These are phyloP conservation scores for Lepidurus arcticus DNA, from an alignment of 1,140 invertebrate species.

Conservation along the genomic window DNA sequence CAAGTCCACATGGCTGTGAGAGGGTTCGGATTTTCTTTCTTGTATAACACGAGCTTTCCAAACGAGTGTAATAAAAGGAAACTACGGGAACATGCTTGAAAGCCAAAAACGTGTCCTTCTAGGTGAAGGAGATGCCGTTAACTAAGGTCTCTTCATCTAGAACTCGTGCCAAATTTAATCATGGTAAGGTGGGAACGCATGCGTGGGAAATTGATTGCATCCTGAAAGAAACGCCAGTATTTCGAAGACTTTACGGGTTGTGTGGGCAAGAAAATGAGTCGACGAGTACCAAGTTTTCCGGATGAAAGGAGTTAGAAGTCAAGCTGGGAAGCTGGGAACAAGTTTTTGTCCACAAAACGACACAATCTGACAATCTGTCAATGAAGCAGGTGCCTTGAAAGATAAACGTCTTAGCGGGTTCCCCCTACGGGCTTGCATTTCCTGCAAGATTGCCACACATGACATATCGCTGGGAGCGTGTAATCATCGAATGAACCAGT, in stretches of 20 bases:
- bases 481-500: background rate
- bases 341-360: background rate
- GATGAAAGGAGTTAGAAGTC: slow-evolving; percentile 5
- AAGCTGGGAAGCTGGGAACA: background rate
- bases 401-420: background rate
- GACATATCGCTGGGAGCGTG: background rate
- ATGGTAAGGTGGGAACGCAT: slow-evolving; percentile 8
- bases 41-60: background rate
- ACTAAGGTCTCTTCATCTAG: slow-evolving; percentile 11
- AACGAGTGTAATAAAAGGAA: background rate
- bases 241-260: background rate
- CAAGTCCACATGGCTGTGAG: background rate
- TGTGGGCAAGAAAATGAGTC: background rate
- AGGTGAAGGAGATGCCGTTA: background rate
- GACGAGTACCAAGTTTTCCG: slow-evolving; percentile 6
- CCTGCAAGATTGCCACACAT: background rate
- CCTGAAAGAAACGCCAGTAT: background rate
- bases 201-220: slow-evolving; percentile 18
- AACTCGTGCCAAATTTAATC: slow-evolving; percentile 22
- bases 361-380: slow-evolving; percentile 10
- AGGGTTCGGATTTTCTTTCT: background rate
- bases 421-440: background rate
- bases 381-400: slow-evolving; percentile 7
- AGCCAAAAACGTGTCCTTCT: background rate
- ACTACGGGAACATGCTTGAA: background rate